phyloP scores from a whole-genome alignment of 2,797 vertebrate species.

The Triplophysa yarkandensis region DNA sequence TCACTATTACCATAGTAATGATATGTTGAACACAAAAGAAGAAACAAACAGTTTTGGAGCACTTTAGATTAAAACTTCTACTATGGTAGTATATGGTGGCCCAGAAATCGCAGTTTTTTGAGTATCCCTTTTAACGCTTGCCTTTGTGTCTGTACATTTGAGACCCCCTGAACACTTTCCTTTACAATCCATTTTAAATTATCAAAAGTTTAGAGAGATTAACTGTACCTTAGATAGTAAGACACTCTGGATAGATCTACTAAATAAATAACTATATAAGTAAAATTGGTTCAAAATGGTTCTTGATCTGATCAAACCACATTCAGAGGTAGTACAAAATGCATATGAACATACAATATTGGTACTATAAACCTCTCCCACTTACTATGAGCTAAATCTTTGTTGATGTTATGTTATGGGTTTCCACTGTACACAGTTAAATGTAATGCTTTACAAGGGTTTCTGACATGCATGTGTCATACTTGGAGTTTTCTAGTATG shows the following conservation, averaged over 20 bases:
- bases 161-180: no score
- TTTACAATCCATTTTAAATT: no score
- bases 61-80: no score
- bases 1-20: no score
- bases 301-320: neutral
- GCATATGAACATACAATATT: neutral
- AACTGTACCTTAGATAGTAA: no score
- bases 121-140: no score
- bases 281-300: neutral
- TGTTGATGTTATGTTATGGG: neutral
- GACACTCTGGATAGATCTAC: neutral
- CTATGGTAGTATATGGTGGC: no score
- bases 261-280: neutral
- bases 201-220: no score
- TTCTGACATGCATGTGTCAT: no score
- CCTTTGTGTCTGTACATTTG: neutral
- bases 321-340: neutral
- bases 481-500: neutral
- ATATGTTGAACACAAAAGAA: no score
- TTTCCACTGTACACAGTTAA: neutral
- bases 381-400: neutral
- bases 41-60: no score
- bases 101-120: no score
- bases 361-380: neutral
- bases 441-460: neutral